Evolutionary conservation across 1,140 invertebrate genomes (phyloP).

Genomic region (Hypothenemus hampei): DNA sequence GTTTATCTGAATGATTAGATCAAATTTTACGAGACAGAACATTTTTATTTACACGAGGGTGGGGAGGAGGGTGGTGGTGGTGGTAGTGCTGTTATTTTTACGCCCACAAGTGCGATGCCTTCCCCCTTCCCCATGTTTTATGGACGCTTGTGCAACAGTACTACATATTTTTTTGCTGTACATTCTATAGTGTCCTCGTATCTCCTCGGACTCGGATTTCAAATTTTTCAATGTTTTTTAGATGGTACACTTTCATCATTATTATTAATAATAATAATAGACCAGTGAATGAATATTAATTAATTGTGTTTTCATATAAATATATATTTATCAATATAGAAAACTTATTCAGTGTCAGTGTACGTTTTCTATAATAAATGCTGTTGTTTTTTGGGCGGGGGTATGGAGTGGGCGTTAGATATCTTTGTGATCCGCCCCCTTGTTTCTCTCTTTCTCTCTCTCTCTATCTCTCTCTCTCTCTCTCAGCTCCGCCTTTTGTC

Average conservation of each 20-base stretch:
- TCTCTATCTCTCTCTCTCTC: not conserved
- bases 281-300: too few species aligned
- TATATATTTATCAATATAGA: too few species aligned
- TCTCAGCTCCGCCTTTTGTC: not conserved
- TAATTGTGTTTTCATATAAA: constrained; percentile 26
- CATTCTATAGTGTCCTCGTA: too few species aligned
- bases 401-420: not conserved
- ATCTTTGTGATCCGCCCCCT: too few species aligned
- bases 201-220: constrained; percentile 16
- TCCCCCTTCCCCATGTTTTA: not conserved
- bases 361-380: constrained; percentile 11
- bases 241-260: constrained; percentile 21
- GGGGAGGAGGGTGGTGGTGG: too few species aligned
- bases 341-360: constrained; percentile 23
- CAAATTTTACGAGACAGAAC: too few species aligned
- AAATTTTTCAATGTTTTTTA: constrained; percentile 27
- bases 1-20: too few species aligned
- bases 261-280: constrained; percentile 20
- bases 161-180: too few species aligned
- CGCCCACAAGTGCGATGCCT: not conserved
- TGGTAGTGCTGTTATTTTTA: too few species aligned
- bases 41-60: too few species aligned
- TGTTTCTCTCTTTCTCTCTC: not conserved
- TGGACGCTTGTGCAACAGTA: not conserved
- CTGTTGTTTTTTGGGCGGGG: not conserved